Conservation (phyloP, 2,797 vertebrate genomes). For the Novumbra hubbsi region DNA sequence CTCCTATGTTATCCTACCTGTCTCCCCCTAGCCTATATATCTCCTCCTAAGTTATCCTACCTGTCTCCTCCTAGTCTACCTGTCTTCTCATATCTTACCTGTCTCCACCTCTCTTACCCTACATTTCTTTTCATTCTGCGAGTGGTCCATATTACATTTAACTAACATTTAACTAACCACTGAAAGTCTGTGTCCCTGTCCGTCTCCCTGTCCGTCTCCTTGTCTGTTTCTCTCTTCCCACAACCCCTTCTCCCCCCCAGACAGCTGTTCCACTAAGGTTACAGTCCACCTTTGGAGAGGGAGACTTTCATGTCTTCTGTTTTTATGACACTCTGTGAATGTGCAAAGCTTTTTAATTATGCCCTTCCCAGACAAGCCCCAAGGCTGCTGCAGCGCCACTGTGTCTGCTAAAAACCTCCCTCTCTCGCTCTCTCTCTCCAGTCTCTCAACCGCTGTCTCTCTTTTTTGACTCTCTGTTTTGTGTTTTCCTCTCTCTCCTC, state of each 20-base stretch:
- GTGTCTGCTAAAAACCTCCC: slow-evolving; percentile 74
- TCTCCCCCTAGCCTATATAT: neutral
- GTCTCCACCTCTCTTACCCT: neutral
- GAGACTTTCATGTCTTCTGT: slow-evolving; percentile 91
- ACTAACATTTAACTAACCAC: slow-evolving; percentile 37
- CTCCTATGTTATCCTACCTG: neutral
- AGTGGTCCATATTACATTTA: slow-evolving; percentile 74
- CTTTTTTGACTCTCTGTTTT: slow-evolving; percentile 42
- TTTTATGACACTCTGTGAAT: slow-evolving; percentile 94
- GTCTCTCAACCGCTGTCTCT: neutral
- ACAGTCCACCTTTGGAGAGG: slow-evolving; percentile 80
- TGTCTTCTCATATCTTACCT: neutral
- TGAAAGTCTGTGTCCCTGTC: slow-evolving; percentile 29
- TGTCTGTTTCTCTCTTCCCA: slow-evolving; percentile 26
- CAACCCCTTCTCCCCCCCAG: slow-evolving; percentile 65
- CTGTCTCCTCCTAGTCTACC: neutral
- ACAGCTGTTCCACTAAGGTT: slow-evolving; percentile 87
- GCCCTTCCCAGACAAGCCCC: slow-evolving; percentile 91
- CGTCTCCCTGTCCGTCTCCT: slow-evolving; percentile 32
- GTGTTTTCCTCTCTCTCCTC: slow-evolving; percentile 38
- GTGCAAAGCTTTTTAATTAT: slow-evolving; percentile 98
- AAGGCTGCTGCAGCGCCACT: slow-evolving; percentile 93
- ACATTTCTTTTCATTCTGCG: slow-evolving; percentile 22
- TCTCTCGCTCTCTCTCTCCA: slow-evolving; percentile 68
- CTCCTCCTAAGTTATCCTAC: neutral